Evolutionary conservation across 1,140 invertebrate species (phyloP), one percentile per base, ranked within the genome.

Genomic region (Euwallacea similis): DNA sequence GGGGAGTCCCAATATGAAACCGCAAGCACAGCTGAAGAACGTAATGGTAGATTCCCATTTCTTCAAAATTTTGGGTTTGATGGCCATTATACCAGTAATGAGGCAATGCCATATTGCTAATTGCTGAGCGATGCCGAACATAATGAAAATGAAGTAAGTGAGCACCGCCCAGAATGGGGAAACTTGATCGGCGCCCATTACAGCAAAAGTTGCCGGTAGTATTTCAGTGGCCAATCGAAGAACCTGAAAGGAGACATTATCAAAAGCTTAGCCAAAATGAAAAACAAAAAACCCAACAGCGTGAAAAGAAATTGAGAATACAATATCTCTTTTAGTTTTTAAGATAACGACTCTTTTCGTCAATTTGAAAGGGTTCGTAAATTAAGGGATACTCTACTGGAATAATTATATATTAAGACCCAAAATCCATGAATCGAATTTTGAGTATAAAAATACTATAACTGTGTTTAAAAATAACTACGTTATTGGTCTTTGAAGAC

Each of bases 81-180:
- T 88, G 16, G 90, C 88, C 85, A 91, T 89, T 69, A 95, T 88
- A 2, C 91, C 91, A 6, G 90, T 89, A 68, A 94, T 89, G 21
- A 94, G 90, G 77, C 90, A 91, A 82, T 94, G 88, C 83, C 78
- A 87, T 83, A 83, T 85, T 15, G 83, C 84, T 58, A 85, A 81
- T 84, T 93, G 90, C 78, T 96, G 94, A 2, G 91, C 91, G 21
- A 97, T 86, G 0, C 93, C 93, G 78, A 97, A 95, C 63, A 93
- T 83, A 62, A 95, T 92, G 60, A 96, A 85, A 58, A 90, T 89
- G 74, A 92, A 90, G 81, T 95, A 97, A 76, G 94, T 93, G 11
- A 95, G 85, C 7, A 93, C 89, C 0, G 92, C 90, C 94, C 93
- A 96, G 77, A 93, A 92, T 10, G 92, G 90, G 0, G 91, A 93